Evolutionary conservation across 2,113 vertebrate genomes (phyloP).

Genomic region (Lutjanus erythropterus): DNA sequence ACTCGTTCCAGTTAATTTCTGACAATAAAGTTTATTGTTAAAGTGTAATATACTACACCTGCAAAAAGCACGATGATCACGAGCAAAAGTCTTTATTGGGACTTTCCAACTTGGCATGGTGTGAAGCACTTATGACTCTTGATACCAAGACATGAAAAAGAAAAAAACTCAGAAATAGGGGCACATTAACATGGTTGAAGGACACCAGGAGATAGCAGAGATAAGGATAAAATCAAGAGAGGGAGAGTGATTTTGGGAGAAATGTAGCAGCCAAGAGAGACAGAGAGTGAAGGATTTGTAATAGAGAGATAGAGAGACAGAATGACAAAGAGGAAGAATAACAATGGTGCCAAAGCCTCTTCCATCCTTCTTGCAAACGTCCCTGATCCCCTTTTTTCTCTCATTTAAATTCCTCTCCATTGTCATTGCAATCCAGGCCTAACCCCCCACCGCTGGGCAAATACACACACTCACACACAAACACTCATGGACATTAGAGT

Average conservation of each 20-base stretch:
- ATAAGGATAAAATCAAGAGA: constrained; percentile 45
- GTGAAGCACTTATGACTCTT: too few relatives aligned
- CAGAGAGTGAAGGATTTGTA: constrained; percentile 63
- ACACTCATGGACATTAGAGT: constrained; percentile 52
- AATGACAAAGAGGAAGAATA: constrained; percentile 76
- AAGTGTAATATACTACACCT: too few relatives aligned
- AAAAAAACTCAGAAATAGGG: neutral
- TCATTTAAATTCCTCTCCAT: constrained; percentile 81
- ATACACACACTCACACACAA: constrained; percentile 45
- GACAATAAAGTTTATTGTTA: too few relatives aligned
- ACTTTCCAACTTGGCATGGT: too few relatives aligned
- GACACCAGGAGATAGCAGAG: constrained; percentile 11
- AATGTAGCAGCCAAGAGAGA: constrained; percentile 47
- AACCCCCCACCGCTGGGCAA: constrained; percentile 66
- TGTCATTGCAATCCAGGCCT: constrained; percentile 74
- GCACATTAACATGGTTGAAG: neutral
- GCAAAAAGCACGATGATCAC: too few relatives aligned
- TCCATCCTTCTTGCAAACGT: constrained; percentile 74
- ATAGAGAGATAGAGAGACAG: constrained; percentile 70
- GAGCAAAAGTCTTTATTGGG: too few relatives aligned
- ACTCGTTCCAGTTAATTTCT: too few relatives aligned
- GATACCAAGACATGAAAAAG: neutral
- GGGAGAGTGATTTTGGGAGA: constrained; percentile 22
- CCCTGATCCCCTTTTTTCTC: constrained; percentile 74
- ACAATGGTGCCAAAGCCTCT: constrained; percentile 76